phyloP scores from a whole-genome alignment of 2,888 invertebrate genomes.

The Antitype chi region DNA sequence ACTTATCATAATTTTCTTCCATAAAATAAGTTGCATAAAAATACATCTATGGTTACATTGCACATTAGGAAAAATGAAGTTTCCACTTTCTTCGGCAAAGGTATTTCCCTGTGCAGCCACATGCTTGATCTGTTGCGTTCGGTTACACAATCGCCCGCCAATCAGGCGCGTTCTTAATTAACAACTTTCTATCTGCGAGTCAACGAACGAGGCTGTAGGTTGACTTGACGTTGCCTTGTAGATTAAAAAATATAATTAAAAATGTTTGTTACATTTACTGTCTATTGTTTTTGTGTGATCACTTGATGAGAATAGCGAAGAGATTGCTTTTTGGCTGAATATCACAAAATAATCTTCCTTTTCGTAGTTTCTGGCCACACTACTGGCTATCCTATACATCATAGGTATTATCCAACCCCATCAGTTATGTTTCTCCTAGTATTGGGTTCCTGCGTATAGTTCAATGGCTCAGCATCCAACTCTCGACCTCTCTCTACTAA shows the following conservation, averaged over 20 bases:
- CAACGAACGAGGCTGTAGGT: conserved; percentile 80
- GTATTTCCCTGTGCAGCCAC: conserved; percentile 78
- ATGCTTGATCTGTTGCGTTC: conserved; percentile 80
- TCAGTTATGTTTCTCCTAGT: not conserved
- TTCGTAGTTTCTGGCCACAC: not conserved
- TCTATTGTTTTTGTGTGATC: conserved; percentile 46
- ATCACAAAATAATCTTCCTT: not conserved
- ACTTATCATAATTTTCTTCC: not conserved
- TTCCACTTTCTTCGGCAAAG: conserved; percentile 70
- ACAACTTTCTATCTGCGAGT: conserved; percentile 87
- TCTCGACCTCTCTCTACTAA: not conserved
- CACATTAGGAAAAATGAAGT: conserved; percentile 66
- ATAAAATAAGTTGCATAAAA: not conserved
- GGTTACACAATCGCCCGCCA: conserved; percentile 83
- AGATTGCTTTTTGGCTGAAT: conserved; percentile 3
- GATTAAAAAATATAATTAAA: conserved; percentile 66
- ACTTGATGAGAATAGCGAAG: conserved; percentile 1
- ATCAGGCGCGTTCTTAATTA: conserved; percentile 84
- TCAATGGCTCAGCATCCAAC: not conserved
- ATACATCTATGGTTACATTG: conserved; percentile 36
- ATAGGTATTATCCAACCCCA: not conserved
- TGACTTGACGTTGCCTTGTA: conserved; percentile 59
- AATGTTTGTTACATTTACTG: conserved; percentile 37
- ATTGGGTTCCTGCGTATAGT: not conserved
- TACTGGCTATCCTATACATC: not conserved